Percentiles rank a stretch among this genome's conserved stretches.
phyloP scores from a whole-genome alignment of 2,888 invertebrate species.

The Pyrocoelia pectoralis region DNA sequence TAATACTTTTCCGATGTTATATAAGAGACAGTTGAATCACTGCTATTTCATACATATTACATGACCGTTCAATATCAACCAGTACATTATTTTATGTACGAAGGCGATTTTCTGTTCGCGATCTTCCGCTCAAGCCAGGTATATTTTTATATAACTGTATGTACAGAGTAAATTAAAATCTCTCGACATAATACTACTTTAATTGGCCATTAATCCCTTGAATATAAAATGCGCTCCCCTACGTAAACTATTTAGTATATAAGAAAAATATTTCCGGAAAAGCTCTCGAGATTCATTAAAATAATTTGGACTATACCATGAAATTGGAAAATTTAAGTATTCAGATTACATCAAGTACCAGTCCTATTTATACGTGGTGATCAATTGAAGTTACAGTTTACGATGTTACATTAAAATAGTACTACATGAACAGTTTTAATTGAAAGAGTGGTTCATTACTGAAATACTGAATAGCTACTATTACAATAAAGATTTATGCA shows the following conservation, averaged over 20 bases:
- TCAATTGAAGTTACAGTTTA: too few species aligned
- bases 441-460: too few species aligned
- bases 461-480: too few species aligned
- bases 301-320: background rate
- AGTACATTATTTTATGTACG: conserved; percentile 38
- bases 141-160: conserved; percentile 30
- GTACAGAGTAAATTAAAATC: conserved; percentile 24
- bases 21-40: conserved; percentile 37
- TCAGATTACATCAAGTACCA: background rate
- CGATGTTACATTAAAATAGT: background rate
- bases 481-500: too few species aligned
- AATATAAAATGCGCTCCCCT: conserved; percentile 20
- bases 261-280: background rate
- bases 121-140: conserved; percentile 34
- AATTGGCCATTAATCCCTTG: conserved; percentile 3
- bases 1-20: conserved; percentile 35
- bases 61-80: conserved; percentile 43
- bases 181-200: conserved; percentile 11
- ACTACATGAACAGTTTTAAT: too few species aligned
- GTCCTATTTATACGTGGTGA: too few species aligned
- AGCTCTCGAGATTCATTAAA: background rate
- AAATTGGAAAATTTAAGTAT: background rate
- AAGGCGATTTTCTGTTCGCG: conserved; percentile 36
- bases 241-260: conserved; percentile 9
- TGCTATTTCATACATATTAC: conserved; percentile 43